Base-by-base conservation (phyloP, 1,140 invertebrate species). In the Caenorhabditis inopinata region DNA sequence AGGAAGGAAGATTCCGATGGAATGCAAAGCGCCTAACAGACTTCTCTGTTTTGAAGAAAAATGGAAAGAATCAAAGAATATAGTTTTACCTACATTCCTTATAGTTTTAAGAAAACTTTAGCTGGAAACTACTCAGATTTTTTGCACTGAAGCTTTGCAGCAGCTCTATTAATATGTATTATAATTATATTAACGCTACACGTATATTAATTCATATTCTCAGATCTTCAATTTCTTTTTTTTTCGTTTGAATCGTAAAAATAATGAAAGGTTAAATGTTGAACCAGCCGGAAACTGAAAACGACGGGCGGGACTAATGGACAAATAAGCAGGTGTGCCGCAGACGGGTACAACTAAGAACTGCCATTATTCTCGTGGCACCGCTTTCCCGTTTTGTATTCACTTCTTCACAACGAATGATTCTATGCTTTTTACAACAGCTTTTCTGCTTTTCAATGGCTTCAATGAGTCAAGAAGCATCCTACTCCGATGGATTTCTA, bases 231-330 rank as follows among this genome's bases (percentile, higher is more conserved):
- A n/a, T n/a, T n/a, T n/a, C n/a, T n/a, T n/a, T n/a, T n/a, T n/a
- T n/a, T n/a, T n/a, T 9, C 25, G 58, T 68, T 68, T 32, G 2
- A 6, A 68, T 68, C 58, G 16, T 68, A 68, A 27, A 42, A 68
- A 68, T 38, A 68, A 68, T 68, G 58, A 68, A 68, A 68, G 58
- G 58, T 68, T 68, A 21, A 14, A n/a, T 68, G 58, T 68, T 38
- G 58, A 68, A 68, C 58, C 58, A 68, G 38, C 58, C 58, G 58
- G 58, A 68, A 68, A 68, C 32, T 21, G 29, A 68, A 68, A 68
- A 32, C 58, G 58, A 68, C 29, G 58, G 32, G 3, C 38, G 58
- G 58, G 58, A 58, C 51, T 32, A 58, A 58, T 58, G 51, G 51
- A 68, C 58, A 68, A 68, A 68, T 68, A 68, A 12, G 58, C 58